phyloP scores from a whole-genome alignment of 1,140 invertebrate genomes.

The Apis laboriosa region DNA sequence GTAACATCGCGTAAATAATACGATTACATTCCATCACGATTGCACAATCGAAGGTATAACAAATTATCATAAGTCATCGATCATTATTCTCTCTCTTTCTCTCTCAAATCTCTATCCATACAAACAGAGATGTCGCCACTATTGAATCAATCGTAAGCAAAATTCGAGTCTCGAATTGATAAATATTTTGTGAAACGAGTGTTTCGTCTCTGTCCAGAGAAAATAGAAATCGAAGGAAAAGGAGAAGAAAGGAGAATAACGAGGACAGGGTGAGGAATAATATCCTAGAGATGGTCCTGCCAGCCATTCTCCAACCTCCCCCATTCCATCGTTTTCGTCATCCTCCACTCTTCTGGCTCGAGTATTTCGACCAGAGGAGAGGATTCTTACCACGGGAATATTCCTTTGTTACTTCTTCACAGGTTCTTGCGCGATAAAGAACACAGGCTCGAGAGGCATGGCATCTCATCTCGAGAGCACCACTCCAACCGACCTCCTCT shows the following conservation, averaged over 20 bases:
- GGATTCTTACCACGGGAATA: conserved; percentile 62
- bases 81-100: background rate
- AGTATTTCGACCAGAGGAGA: conserved; percentile 59
- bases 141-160: conserved; percentile 15
- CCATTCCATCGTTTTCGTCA: conserved; percentile 9
- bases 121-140: background rate
- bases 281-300: conserved; percentile 37
- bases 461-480: conserved; percentile 64
- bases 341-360: conserved; percentile 37
- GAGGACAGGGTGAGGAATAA: conserved; percentile 26
- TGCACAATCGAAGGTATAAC: conserved; percentile 22
- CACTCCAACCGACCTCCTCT: conserved; percentile 37
- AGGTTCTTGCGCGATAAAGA: conserved; percentile 70
- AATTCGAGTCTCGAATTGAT: conserved; percentile 20
- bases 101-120: background rate
- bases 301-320: conserved; percentile 23
- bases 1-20: conserved; percentile 26
- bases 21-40: conserved; percentile 14
- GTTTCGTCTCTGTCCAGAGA: background rate
- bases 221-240: background rate
- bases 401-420: conserved; percentile 71
- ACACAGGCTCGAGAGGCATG: conserved; percentile 64
- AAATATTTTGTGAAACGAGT: conserved; percentile 31
- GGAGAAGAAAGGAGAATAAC: background rate
- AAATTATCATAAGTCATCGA: conserved; percentile 25